These are phyloP conservation scores for Oreotrochilus melanogaster DNA, from an alignment of 2,113 vertebrate genomes.

Conservation along the genomic window DNA sequence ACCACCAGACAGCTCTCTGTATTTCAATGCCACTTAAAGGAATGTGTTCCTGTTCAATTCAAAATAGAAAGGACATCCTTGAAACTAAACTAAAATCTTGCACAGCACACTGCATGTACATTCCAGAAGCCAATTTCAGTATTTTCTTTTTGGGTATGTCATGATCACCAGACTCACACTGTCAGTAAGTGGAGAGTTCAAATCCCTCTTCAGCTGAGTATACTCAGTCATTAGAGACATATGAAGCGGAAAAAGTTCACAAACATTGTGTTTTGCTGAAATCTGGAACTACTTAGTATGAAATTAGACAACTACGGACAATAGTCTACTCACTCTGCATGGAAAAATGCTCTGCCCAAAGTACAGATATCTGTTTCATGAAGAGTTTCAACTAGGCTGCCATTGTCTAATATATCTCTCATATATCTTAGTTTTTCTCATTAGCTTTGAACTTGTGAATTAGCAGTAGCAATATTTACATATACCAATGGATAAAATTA, in stretches of 20 bases:
- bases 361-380: not conserved
- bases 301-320: constrained; percentile 58
- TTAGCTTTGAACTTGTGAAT: not conserved
- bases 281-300: constrained; percentile 60
- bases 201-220: not conserved
- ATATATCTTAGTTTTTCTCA: not conserved
- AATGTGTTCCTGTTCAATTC: not conserved
- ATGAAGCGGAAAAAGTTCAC: constrained; percentile 7
- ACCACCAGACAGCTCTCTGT: not conserved
- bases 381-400: not conserved
- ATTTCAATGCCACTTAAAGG: not conserved
- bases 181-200: not conserved
- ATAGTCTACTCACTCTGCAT: not conserved
- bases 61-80: not conserved
- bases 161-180: not conserved
- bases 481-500: not conserved
- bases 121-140: not conserved
- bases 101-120: not conserved
- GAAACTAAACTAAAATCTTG: not conserved
- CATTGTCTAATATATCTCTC: not conserved
- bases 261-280: constrained; percentile 5
- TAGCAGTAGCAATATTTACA: not conserved
- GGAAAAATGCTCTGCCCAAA: not conserved
- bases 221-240: not conserved
- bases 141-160: not conserved